These are phyloP conservation scores for Heliopora coerulea DNA, from an alignment of 92 coral and sea anemone species.

Conservation along the genomic window DNA sequence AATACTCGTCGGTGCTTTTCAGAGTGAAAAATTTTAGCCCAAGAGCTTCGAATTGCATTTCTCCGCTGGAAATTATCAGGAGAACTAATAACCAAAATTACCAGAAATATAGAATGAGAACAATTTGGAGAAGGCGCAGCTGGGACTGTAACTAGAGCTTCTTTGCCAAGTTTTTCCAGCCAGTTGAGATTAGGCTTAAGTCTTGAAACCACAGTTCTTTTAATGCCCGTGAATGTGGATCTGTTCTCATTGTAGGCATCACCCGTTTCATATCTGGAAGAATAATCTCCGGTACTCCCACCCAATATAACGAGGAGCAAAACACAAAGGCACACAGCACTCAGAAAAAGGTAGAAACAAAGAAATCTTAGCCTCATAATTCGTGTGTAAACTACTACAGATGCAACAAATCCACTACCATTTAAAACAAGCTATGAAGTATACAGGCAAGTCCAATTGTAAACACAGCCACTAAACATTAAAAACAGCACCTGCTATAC, in stretches of 20 bases:
- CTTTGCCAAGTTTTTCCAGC: conserved; percentile 16
- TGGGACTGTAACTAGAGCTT: conserved; percentile 9
- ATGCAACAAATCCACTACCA: too few relatives aligned
- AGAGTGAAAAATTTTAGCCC: conserved; percentile 17
- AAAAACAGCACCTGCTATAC: too few relatives aligned
- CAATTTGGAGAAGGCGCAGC: conserved; percentile 19
- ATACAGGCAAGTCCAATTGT: too few relatives aligned
- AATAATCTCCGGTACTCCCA: too few relatives aligned
- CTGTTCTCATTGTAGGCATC: not conserved
- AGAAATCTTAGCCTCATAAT: too few relatives aligned
- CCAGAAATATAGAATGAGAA: conserved; percentile 14
- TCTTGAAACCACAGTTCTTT: conserved; percentile 3
- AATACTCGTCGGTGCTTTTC: not conserved
- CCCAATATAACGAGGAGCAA: too few relatives aligned
- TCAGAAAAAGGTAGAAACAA: too few relatives aligned
- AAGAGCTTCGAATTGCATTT: conserved; percentile 30
- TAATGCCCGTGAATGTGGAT: not conserved
- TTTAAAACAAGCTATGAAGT: too few relatives aligned
- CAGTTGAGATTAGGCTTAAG: conserved; percentile 12
- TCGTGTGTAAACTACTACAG: too few relatives aligned
- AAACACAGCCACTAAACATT: too few relatives aligned
- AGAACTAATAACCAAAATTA: conserved; percentile 7
- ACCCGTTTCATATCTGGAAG: too few relatives aligned
- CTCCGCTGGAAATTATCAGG: conserved; percentile 36
- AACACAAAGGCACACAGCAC: too few relatives aligned